Base-by-base conservation (phyloP, 2,888 invertebrate species). In the Chymomyza amoena region DNA sequence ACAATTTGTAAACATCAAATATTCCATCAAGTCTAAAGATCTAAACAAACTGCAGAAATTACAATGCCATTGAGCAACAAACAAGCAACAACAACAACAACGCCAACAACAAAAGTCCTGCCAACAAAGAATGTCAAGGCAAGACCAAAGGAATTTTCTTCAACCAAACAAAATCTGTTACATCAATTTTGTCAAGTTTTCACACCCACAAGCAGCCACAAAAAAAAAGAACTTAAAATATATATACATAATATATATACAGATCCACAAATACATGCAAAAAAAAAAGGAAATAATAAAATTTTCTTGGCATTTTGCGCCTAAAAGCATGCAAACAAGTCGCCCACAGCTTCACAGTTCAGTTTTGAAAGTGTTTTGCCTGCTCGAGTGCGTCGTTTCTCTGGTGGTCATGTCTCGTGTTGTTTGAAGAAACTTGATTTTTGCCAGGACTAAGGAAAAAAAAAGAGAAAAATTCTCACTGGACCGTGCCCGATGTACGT, bases 101-200 rank as follows among this genome's bases (percentile, higher is more conserved):
- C 6, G 16, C 6, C 6, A 52, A n/a, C 1, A 5, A 54, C 18
- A 32, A 32, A 32, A 32, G 7, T 32, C 32, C 32, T 32, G 7
- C 16, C 52, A 1, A n/a, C 52, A 54, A 54, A 16, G 52, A 54
- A 54, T 25, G 57, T 15, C 15, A 57, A 57, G 52, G 52, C 52
- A 16, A 15, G 16, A 18, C 10, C 36, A 45, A 45, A 45, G 39
- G 39, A 36, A 61, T 25, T 16, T 50, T 13, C 57, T 50, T 64
- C 63, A 76, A 72, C 78, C 64, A 80, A 79, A 79, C 78, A 79
- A 67, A 79, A 78, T 79, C 79, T 79, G 74, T 74, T 68, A 81
- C 79, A 81, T 81, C 81, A 79, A 81, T 78, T 79, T 81, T 79
- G 76, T 81, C 81, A 79, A 79, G 76, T 80, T 73, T 65, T 76